Conservation (phyloP, 2,113 vertebrate species). For the Chionis minor region DNA sequence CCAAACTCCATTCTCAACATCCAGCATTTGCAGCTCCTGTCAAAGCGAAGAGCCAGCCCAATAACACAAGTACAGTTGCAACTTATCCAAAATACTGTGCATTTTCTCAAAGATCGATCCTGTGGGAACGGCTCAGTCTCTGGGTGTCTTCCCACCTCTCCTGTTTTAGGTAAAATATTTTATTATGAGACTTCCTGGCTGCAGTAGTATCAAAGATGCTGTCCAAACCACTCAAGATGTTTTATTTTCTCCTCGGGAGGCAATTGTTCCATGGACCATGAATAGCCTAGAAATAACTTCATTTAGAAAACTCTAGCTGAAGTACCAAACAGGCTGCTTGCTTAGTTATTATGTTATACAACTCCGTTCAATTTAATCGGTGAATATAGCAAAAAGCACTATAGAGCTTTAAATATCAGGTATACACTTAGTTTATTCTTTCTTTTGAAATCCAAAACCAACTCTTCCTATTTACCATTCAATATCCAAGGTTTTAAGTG, state of each 20-base stretch:
- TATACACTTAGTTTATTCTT: neutral
- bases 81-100: accelerated
- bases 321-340: neutral
- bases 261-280: neutral
- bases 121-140: neutral
- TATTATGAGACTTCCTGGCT: neutral
- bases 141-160: neutral
- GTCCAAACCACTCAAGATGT: neutral
- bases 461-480: neutral
- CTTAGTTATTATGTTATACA: neutral
- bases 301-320: neutral
- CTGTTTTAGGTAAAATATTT: neutral
- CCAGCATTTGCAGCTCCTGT: neutral
- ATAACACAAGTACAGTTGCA: neutral
- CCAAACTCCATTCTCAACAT: neutral
- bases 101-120: neutral
- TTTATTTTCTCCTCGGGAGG: neutral
- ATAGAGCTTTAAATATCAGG: neutral
- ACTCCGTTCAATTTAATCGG: neutral
- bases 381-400: neutral
- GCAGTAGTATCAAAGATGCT: neutral
- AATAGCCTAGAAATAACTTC: neutral
- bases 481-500: neutral
- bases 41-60: neutral
- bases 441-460: neutral